Evolutionary conservation across 2,113 vertebrate species (phyloP).

Genomic region (Aptenodytes forsteri): DNA sequence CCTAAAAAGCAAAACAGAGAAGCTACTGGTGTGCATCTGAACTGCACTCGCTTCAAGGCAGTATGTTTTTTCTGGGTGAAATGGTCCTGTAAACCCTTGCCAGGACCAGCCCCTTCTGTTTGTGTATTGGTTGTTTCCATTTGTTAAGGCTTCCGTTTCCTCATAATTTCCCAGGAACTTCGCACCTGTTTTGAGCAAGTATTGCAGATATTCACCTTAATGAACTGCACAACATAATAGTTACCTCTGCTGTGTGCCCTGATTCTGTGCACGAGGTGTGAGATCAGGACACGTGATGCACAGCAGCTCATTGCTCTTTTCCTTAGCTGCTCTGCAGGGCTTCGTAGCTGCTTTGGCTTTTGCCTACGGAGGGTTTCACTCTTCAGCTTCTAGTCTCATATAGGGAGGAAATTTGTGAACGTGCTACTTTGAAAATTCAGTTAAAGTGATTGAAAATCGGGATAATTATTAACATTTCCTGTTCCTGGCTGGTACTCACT

Average conservation of each 20-base stretch:
- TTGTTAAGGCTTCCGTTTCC: not conserved
- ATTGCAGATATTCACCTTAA: not conserved
- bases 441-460: not conserved
- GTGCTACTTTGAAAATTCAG: not conserved
- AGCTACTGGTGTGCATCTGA: not conserved
- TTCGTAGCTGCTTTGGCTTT: not conserved
- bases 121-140: not conserved
- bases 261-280: not conserved
- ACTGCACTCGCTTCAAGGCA: not conserved
- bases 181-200: rapidly evolving
- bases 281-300: not conserved
- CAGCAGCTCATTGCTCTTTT: not conserved
- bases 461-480: not conserved
- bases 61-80: not conserved
- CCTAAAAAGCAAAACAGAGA: not conserved
- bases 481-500: not conserved
- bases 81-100: not conserved
- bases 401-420: not conserved
- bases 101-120: not conserved
- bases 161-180: not conserved
- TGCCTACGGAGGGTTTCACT: not conserved
- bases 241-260: not conserved
- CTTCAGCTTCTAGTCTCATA: not conserved
- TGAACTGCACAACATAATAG: not conserved
- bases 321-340: not conserved